phyloP scores from a whole-genome alignment of 1,140 invertebrate species.

The Drosophila pallidifrons region DNA sequence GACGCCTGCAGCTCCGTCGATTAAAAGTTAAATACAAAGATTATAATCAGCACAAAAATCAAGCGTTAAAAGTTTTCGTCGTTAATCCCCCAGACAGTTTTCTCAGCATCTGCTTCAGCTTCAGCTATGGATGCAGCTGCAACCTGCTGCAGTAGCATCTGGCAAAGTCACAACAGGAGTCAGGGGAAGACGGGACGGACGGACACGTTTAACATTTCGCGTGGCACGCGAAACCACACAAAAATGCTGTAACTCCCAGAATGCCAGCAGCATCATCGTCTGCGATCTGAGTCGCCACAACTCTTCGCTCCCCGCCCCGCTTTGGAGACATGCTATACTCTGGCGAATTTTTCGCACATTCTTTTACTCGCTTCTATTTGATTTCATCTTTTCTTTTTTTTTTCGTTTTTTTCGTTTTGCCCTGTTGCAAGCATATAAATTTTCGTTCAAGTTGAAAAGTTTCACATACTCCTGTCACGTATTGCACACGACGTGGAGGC shows the following conservation, averaged over 20 bases:
- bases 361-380: slow-evolving; percentile 17
- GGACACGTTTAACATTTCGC: slow-evolving; percentile 67
- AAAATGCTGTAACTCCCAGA: slow-evolving; percentile 46
- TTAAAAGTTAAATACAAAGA: slow-evolving; percentile 46
- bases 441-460: slow-evolving; percentile 80
- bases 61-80: slow-evolving; percentile 67
- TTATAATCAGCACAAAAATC: slow-evolving; percentile 79
- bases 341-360: slow-evolving; percentile 68
- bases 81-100: background rate
- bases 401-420: slow-evolving; percentile 14
- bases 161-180: slow-evolving; percentile 31
- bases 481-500: slow-evolving; percentile 52
- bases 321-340: slow-evolving; percentile 13
- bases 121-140: slow-evolving; percentile 23
- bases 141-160: slow-evolving; percentile 34
- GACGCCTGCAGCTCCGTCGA: background rate
- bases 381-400: slow-evolving; percentile 3
- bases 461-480: slow-evolving; percentile 81
- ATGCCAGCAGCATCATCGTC: slow-evolving; percentile 29
- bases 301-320: too few relatives aligned
- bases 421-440: slow-evolving; percentile 79
- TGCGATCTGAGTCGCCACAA: slow-evolving; percentile 16
- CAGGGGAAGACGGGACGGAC: slow-evolving; percentile 14
- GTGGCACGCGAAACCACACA: slow-evolving; percentile 79
- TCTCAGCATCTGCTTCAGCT: slow-evolving; percentile 42